Base-by-base conservation (phyloP, 2,113 vertebrate genomes). In the Poeciliopsis prolifica region DNA sequence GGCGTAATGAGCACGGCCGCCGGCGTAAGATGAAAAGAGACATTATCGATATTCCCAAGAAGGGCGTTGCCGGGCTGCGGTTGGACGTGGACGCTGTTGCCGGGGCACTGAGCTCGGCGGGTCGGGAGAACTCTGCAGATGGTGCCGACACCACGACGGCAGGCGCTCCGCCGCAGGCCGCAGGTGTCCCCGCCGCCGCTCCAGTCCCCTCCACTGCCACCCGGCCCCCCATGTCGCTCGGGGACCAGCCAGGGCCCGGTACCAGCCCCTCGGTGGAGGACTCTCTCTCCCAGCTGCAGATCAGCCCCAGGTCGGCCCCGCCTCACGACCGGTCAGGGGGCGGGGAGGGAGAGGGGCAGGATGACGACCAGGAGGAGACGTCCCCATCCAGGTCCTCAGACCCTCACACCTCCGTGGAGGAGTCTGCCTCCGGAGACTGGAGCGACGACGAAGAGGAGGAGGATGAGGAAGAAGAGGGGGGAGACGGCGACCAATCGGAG, bases 1-100 rank as follows among this genome's bases (percentile, higher is more conserved):
- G 98, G 89, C 96, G 97, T 82, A 99, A 99, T 2, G 98, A 99
- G 92, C 98, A 99, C 0, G 97, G 97, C 63, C 97, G 98, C 17
- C 96, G 98, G 69, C 94, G 98, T 72, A 98, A 97, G 93, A 99
- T 99, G 87, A 99, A 99, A 90, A 94, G 98, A 72, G 98, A 99
- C 91, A 91, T 99, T 87, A 95, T 97, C 91, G 96, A 99, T 87
- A 98, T 99, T 93, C 98, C 98, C 91, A 99, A 99, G 92, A 99
- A 99, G 82, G 98, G 98, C 69, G 98, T 99, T 83, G 98, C 98
- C 0, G 98, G 98, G 87, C 95, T 99, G 84, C 95, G 98, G 86
- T 92, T 99, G 89, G 98, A 99, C 92, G 94, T 96, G 81, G 97
- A 99, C 0, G 70, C 92, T 30, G 91, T 94, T 15, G 79, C 94